Evolutionary conservation across 1,140 invertebrate species (phyloP).

Genomic region (Contarinia nasturtii): DNA sequence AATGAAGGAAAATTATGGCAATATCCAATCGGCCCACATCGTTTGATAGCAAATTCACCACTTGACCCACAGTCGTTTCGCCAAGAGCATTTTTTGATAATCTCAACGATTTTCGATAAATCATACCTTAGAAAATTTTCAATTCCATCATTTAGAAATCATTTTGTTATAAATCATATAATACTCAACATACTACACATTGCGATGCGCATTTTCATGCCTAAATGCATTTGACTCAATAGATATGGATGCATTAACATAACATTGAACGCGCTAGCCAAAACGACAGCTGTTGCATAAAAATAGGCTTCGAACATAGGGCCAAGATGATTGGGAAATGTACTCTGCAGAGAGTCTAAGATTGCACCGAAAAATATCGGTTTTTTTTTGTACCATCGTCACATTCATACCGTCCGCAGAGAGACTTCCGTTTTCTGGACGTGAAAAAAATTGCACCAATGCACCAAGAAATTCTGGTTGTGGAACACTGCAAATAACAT

Average conservation of each 20-base stretch:
- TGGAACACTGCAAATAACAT: no score
- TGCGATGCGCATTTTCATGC: constrained; percentile 61
- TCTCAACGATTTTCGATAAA: constrained; percentile 61
- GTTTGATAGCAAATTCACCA: constrained; percentile 84
- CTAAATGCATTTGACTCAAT: constrained; percentile 49
- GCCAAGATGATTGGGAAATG: constrained; percentile 23
- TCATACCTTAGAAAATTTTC: no score
- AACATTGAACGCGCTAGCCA: constrained; percentile 46
- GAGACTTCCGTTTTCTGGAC: no score
- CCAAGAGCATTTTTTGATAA: constrained; percentile 48
- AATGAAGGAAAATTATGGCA: constrained; percentile 47
- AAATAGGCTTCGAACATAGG: constrained; percentile 37
- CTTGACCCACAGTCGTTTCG: constrained; percentile 65
- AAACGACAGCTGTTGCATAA: constrained; percentile 43
- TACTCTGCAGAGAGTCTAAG: constrained; percentile 51
- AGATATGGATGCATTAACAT: constrained; percentile 61
- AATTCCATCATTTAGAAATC: no score
- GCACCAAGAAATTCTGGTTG: no score
- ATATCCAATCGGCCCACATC: constrained; percentile 59
- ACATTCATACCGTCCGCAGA: no score
- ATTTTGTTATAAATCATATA: no score
- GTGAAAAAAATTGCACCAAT: no score
- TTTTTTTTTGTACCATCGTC: no score
- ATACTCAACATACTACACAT: constrained; percentile 55
- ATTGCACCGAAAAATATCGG: constrained; percentile 52